A percentile compares a stretch with the other conserved stretches of the same genome.
These are phyloP conservation scores for Thunnus albacares DNA, from an alignment of 2,797 vertebrate genomes.

Conservation along the genomic window DNA sequence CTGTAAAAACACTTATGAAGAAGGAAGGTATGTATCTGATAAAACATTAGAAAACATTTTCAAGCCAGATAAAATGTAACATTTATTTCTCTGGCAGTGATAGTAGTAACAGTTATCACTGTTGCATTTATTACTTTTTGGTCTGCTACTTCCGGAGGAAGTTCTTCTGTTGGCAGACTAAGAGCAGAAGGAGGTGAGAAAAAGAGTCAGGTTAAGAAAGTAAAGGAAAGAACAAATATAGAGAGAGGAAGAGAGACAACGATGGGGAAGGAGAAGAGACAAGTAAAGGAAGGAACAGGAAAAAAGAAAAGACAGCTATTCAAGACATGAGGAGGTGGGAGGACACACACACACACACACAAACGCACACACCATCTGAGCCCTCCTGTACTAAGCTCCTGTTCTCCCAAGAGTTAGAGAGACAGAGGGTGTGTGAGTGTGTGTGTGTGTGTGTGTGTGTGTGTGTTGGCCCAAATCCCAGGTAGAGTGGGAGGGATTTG, in stretches of 20 bases:
- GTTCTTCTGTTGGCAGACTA: conserved; percentile 14
- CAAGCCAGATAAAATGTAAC: conserved; percentile 1
- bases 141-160: not conserved
- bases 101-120: conserved; percentile 11
- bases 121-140: conserved; percentile 2
- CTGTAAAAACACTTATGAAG: not conserved
- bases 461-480: conserved; percentile 68
- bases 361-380: conserved; percentile 44
- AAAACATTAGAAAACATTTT: not conserved
- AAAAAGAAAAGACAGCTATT: conserved; percentile 38
- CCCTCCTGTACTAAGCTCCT: conserved; percentile 49
- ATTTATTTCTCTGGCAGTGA: not conserved
- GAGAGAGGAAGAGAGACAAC: conserved; percentile 20
- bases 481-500: conserved; percentile 69
- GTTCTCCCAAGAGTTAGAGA: conserved; percentile 52
- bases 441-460: conserved; percentile 23
- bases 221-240: not conserved
- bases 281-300: conserved; percentile 36
- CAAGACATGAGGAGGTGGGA: conserved; percentile 58
- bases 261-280: conserved; percentile 21
- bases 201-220: not conserved
- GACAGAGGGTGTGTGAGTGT: conserved; percentile 30
- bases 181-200: conserved; percentile 3
- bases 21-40: not conserved
- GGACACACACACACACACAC: conserved; percentile 29